Evolutionary conservation across 37 sponge, comb jelly and placozoan species (phyloP).

Genomic region (Agelas oroides): DNA sequence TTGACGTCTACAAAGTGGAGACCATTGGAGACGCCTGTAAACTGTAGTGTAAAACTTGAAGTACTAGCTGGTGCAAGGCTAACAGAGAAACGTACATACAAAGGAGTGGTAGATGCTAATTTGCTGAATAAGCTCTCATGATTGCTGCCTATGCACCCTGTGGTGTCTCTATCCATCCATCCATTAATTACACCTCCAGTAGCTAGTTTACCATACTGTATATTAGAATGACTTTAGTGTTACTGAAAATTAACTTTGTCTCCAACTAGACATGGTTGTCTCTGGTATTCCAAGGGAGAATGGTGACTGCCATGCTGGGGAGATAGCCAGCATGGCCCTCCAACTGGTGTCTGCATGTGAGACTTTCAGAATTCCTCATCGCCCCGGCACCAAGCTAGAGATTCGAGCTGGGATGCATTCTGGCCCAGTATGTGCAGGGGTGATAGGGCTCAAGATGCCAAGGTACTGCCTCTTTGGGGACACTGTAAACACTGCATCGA

Average conservation of each 20-base stretch:
- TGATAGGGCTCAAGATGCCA: constrained; percentile 95
- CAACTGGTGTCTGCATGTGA: constrained; percentile 61
- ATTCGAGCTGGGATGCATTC: constrained; percentile 92
- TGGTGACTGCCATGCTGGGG: constrained; percentile 83
- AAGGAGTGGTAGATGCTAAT: too few relatives aligned
- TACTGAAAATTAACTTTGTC: too few relatives aligned
- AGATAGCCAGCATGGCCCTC: constrained; percentile 94
- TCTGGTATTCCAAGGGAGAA: constrained; percentile 85
- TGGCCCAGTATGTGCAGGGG: constrained; percentile 92
- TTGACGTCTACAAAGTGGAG: constrained; percentile 95
- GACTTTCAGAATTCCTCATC: constrained; percentile 87
- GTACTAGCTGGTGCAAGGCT: too few relatives aligned
- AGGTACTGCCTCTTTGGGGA: constrained; percentile 94
- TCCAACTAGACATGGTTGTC: constrained; percentile 89
- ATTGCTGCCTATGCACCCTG: too few relatives aligned
- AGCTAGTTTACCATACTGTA: too few relatives aligned
- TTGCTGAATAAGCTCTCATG: too few relatives aligned
- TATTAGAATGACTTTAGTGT: too few relatives aligned
- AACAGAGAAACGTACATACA: not conserved
- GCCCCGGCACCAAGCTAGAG: constrained; percentile 58
- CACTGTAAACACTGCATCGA: constrained; percentile 91
- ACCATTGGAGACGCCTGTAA: constrained; percentile 96
- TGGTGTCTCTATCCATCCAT: too few relatives aligned
- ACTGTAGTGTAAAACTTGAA: constrained; percentile 24
- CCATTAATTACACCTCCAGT: too few relatives aligned